Evolutionary conservation across 30 jellyfish, hydroid and myxozoan genomes (phyloP), one percentile per base, ranked within the genome.

Genomic region (Morbakka virulenta): DNA sequence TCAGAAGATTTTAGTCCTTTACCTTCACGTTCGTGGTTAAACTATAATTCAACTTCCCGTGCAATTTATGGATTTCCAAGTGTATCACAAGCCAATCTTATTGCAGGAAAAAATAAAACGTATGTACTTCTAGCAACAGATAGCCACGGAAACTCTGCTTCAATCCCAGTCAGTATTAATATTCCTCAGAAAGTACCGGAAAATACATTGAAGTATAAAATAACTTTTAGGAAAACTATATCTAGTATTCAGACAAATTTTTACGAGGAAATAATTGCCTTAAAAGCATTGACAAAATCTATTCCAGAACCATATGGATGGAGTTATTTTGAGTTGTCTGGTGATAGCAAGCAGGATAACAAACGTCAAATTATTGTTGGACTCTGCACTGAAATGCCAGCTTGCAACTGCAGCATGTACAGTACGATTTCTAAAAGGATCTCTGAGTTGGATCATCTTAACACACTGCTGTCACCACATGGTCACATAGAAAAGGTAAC

Each of bases 101-200:
- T 69, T 12, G 50, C 62, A 29, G 81, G 63, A 64, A 49, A 80
- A 50, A 52, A 17, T 0, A 81, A 14, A 35, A 64, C 50, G 23
- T 93, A 93, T 74, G 74, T 68, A 13, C 24, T 93, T 57, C 82
- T 67, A 9, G 99, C 99, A 23, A 86, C 86, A 6, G 96, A 93
- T 50, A 71, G 62, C 31, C 57, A 71, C 14, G 96, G 95, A 13
- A 64, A 77, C 57, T 86, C 91, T 0, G 67, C 95, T 2, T 29
- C 89, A 28, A 77, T 95, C 0, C 84, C 87, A 17, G 64, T 93
- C 28, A 64, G 48, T 0, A 52, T 93, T 0, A 67, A 81, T 12
- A 62, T 23, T 1, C 95, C 96, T 2, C 53, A 0, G 23, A 33
- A 41, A 41, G 17, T 41, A 41, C 13, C 17, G 57, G 13, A 41